A percentile compares a stretch with the other conserved stretches of the same genome.
phyloP scores from a whole-genome alignment of 2,888 invertebrate genomes.

The Trissoscelio sp. region DNA sequence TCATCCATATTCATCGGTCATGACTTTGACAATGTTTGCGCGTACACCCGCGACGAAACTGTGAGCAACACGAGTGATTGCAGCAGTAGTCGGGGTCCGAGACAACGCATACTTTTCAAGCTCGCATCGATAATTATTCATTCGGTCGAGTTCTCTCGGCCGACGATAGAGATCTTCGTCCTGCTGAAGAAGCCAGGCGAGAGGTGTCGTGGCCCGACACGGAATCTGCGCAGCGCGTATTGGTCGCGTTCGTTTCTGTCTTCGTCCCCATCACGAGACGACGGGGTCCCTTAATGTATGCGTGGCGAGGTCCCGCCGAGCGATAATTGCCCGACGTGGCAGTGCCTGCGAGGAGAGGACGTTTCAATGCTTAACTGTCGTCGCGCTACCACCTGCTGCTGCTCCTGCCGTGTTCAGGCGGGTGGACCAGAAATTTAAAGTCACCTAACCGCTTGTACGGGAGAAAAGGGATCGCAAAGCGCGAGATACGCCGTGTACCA shows the following conservation, averaged over 20 bases:
- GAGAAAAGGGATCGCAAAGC: slow-evolving; percentile 35
- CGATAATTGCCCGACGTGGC: slow-evolving; percentile 81
- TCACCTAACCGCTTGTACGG: slow-evolving; percentile 56
- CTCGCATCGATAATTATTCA: slow-evolving; percentile 80
- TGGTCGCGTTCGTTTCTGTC: slow-evolving; percentile 65
- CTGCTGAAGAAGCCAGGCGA: slow-evolving; percentile 75
- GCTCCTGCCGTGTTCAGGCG: slow-evolving; percentile 51
- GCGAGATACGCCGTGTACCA: slow-evolving; percentile 52
- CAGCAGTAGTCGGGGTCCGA: background rate
- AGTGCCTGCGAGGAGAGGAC: slow-evolving; percentile 76
- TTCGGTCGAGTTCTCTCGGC: slow-evolving; percentile 78
- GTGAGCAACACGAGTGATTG: slow-evolving; percentile 18
- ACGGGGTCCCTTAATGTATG: slow-evolving; percentile 73
- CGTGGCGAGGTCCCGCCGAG: slow-evolving; percentile 74
- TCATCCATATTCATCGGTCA: slow-evolving; percentile 55
- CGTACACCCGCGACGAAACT: slow-evolving; percentile 19
- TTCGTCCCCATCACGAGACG: slow-evolving; percentile 44
- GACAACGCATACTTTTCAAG: slow-evolving; percentile 64
- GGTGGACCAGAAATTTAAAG: slow-evolving; percentile 66
- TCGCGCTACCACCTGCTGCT: slow-evolving; percentile 62
- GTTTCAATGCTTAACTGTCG: slow-evolving; percentile 78
- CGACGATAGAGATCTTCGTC: slow-evolving; percentile 79
- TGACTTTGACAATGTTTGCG: slow-evolving; percentile 52
- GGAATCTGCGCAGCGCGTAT: slow-evolving; percentile 62
- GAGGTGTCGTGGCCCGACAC: slow-evolving; percentile 79